phyloP scores from a whole-genome alignment of 2,888 invertebrate genomes.

The Yponomeuta malinellus region DNA sequence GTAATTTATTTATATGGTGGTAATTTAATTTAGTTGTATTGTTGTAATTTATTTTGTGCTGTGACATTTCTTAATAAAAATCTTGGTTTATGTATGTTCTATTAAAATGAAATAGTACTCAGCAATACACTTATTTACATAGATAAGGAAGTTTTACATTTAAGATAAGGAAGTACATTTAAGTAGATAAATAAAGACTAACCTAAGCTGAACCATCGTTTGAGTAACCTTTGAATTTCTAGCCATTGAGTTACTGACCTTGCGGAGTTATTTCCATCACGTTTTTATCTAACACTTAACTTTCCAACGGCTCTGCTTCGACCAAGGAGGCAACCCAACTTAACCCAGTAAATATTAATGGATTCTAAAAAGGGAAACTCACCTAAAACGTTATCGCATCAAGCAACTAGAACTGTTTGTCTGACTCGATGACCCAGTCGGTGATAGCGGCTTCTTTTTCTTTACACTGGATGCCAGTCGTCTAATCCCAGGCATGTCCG shows the following conservation, averaged over 20 bases:
- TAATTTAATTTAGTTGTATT: too few relatives aligned
- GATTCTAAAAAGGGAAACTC: constrained; percentile 33
- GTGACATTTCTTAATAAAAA: too few relatives aligned
- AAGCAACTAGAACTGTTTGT: constrained; percentile 50
- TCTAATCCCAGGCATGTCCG: constrained; percentile 69
- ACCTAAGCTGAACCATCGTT: too few relatives aligned
- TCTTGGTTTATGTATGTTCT: too few relatives aligned
- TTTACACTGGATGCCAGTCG: constrained; percentile 65
- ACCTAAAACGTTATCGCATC: constrained; percentile 74
- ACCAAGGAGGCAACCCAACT: neutral
- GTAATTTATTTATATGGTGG: too few relatives aligned
- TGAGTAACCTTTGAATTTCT: too few relatives aligned
- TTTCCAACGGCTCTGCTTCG: neutral
- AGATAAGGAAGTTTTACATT: too few relatives aligned
- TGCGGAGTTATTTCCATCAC: neutral
- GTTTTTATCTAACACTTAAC: neutral
- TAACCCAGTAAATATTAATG: neutral
- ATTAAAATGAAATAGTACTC: too few relatives aligned
- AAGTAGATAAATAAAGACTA: too few relatives aligned
- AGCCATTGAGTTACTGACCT: neutral
- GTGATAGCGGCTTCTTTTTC: constrained; percentile 63
- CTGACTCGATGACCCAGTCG: constrained; percentile 45
- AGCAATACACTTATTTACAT: too few relatives aligned
- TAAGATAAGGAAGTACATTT: too few relatives aligned
- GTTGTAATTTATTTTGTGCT: too few relatives aligned